Base-by-base conservation (phyloP, 2,888 invertebrate genomes). In the Plagodis pulveraria region DNA sequence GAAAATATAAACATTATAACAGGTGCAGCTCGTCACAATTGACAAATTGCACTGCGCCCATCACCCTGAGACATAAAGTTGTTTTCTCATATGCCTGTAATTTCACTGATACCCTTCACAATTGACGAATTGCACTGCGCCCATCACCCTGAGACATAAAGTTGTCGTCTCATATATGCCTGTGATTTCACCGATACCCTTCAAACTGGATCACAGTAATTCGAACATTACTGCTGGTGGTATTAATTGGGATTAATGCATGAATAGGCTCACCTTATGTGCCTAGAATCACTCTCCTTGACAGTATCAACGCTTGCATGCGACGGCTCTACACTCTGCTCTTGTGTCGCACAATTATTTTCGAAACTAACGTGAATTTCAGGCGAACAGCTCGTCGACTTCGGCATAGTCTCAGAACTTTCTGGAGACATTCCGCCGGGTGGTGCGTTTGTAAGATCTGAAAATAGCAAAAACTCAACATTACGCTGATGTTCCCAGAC, bases 261-360 rank as follows among this genome's bases (percentile, higher is more conserved):
- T 42, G 9, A 32, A 8, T 9, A 41, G 33, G 22, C 58, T 65
- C 64, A 89, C 89, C 82, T 83, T 63, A 74, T 74, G 2, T 81
- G 69, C 34, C 77, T 84, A 35, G 80, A 78, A 44, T 74, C 79
- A 52, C 77, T 80, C 42, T 85, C 79, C 12, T 80, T 70, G 0
- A 72, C 66, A 5, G 74, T 78, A 40, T 79, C 80, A 5, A 69
- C 67, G 61, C 80, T 83, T 10, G 76, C 78, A 1, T 76, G 77
- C 0, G 84, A 78, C 5, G 58, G 60, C 6, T 76, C 74, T 22
- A 70, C 69, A 2, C 61, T 66, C 12, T 50, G 55, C 4, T 65
- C 67, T 35, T 70, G 71, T 34, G 67, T 69, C 0, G 65, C 67
- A 0, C 67, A 58, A 33, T 67, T 68, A 34, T 56, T 68, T 5